A percentile compares a stretch with the other conserved stretches of the same genome.
These are phyloP conservation scores for Adelges cooleyi DNA, from an alignment of 1,140 invertebrate genomes.

Conservation along the genomic window DNA sequence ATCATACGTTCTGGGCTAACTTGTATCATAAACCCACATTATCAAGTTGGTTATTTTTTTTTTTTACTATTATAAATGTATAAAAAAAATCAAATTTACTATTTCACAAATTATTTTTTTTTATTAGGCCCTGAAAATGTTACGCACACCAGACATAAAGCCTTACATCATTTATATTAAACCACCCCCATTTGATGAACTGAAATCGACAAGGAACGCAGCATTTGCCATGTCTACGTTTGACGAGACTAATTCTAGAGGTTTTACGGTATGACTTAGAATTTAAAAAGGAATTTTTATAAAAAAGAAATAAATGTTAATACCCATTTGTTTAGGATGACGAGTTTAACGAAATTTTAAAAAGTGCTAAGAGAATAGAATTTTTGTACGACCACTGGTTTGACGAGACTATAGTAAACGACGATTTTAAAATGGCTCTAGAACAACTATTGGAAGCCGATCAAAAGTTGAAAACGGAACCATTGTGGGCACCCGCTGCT, in stretches of 20 bases:
- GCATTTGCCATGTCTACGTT: conserved; percentile 77
- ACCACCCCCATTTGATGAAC: conserved; percentile 71
- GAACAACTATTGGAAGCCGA: conserved; percentile 71
- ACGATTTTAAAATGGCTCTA: conserved; percentile 74
- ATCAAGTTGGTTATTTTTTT: conserved; percentile 45
- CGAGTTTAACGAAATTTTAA: conserved; percentile 81
- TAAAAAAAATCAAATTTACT: background rate
- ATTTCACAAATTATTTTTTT: background rate
- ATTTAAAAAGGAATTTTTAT: background rate
- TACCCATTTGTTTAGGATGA: conserved; percentile 56
- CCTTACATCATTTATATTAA: conserved; percentile 92
- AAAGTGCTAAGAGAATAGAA: conserved; percentile 78
- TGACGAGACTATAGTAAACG: conserved; percentile 86
- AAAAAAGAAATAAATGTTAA: background rate
- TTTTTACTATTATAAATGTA: background rate
- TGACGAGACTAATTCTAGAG: conserved; percentile 74
- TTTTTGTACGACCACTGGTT: conserved; percentile 90
- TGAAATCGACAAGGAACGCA: conserved; percentile 70
- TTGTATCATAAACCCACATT: conserved; percentile 90
- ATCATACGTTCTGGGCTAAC: conserved; percentile 79
- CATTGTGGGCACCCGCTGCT: conserved; percentile 88
- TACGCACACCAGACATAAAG: conserved; percentile 80
- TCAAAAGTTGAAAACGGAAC: conserved; percentile 79
- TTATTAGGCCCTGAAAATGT: conserved; percentile 77
- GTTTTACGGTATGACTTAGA: conserved; percentile 63